phyloP scores from a whole-genome alignment of 2,888 invertebrate species.

The Lycaena phlaeas region DNA sequence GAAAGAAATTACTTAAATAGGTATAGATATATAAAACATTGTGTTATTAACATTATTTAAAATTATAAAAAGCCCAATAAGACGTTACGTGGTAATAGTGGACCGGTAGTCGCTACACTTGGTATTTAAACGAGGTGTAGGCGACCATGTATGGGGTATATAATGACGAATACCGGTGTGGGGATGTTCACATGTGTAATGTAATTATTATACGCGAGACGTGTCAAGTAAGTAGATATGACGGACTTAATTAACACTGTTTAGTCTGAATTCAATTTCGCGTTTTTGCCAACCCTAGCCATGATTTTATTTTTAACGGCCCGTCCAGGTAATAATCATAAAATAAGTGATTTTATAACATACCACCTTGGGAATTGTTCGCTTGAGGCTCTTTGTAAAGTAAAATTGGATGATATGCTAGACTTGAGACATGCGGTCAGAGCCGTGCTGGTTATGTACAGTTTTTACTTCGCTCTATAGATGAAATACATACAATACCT shows the following conservation, averaged over 20 bases:
- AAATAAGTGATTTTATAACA: slow-evolving; percentile 7
- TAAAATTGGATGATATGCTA: slow-evolving; percentile 1
- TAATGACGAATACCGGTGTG: slow-evolving; percentile 22
- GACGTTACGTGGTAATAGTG: neutral
- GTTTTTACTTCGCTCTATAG: too few species aligned
- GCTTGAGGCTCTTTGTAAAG: neutral
- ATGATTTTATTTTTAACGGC: slow-evolving; percentile 5
- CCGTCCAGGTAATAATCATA: slow-evolving; percentile 5
- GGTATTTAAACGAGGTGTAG: slow-evolving; percentile 18
- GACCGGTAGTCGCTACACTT: slow-evolving; percentile 15
- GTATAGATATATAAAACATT: too few species aligned
- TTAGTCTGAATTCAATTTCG: neutral
- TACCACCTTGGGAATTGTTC: neutral
- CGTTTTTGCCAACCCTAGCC: neutral
- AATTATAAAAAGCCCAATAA: neutral
- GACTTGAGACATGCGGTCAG: too few species aligned
- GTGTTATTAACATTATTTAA: slow-evolving; percentile 6
- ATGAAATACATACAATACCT: too few species aligned
- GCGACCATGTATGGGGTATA: slow-evolving; percentile 20
- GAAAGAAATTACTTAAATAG: too few species aligned
- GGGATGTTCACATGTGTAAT: slow-evolving; percentile 18
- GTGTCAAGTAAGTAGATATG: slow-evolving; percentile 9
- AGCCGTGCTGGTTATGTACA: too few species aligned
- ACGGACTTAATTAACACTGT: slow-evolving; percentile 5
- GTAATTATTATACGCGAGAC: slow-evolving; percentile 20